These are phyloP conservation scores for Vanessa atalanta DNA, from an alignment of 1,140 invertebrate genomes.

Conservation along the genomic window DNA sequence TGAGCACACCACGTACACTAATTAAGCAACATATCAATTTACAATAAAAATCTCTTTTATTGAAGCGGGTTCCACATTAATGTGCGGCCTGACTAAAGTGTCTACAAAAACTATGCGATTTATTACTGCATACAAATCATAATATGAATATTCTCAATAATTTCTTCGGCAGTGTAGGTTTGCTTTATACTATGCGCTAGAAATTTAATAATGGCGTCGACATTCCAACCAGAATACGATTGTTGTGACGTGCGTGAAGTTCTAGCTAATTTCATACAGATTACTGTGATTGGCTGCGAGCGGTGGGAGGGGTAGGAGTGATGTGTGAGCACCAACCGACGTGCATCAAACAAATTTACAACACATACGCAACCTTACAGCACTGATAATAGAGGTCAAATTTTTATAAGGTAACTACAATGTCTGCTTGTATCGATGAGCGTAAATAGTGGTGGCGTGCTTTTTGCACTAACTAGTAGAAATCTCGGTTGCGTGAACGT, in stretches of 20 bases:
- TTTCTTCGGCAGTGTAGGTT: neutral
- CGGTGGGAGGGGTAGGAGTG: constrained; percentile 38
- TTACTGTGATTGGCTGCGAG: constrained; percentile 58
- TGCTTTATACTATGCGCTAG: constrained; percentile 13
- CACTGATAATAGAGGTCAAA: neutral
- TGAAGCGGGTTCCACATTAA: too few relatives aligned
- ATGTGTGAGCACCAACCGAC: constrained; percentile 45
- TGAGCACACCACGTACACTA: too few relatives aligned
- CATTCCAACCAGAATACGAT: constrained; percentile 21
- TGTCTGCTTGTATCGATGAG: constrained; percentile 34
- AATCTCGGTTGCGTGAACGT: constrained; percentile 49
- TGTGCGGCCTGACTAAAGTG: too few relatives aligned
- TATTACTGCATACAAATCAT: neutral
- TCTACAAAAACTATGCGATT: neutral
- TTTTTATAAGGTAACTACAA: neutral
- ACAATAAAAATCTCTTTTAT: too few relatives aligned
- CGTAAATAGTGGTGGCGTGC: constrained; percentile 43
- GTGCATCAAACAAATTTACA: constrained; percentile 15
- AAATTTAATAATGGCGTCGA: constrained; percentile 35
- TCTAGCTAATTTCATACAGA: constrained; percentile 59
- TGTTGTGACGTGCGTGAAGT: constrained; percentile 47
- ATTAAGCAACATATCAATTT: too few relatives aligned
- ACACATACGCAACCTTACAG: neutral
- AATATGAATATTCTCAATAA: constrained; percentile 1
- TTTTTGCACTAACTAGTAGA: constrained; percentile 49